phyloP scores from a whole-genome alignment of 92 coral and sea anemone genomes.

The Desmophyllum pertusum region DNA sequence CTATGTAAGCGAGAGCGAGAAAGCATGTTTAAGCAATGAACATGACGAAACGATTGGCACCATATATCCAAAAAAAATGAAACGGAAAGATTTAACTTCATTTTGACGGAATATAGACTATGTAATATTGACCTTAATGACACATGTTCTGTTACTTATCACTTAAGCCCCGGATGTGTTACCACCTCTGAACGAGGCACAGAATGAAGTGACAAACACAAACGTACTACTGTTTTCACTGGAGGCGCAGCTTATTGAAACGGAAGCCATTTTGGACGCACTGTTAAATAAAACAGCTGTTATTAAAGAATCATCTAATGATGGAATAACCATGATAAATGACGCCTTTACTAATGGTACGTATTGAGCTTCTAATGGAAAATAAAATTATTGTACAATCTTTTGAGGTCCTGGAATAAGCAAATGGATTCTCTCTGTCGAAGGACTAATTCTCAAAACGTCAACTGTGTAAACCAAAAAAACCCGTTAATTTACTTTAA shows the following conservation, averaged over 20 bases:
- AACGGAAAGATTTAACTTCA: too few relatives aligned
- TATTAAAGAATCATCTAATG: constrained; percentile 31
- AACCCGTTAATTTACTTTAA: background rate
- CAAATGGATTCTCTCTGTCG: background rate
- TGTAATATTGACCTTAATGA: too few relatives aligned
- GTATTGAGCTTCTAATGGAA: background rate
- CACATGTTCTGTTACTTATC: background rate
- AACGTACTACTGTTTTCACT: background rate
- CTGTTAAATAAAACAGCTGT: constrained; percentile 34
- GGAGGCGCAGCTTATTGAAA: constrained; percentile 18
- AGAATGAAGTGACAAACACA: constrained; percentile 6
- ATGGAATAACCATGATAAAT: constrained; percentile 37
- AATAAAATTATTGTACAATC: background rate
- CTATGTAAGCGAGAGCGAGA: background rate
- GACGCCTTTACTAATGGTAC: constrained; percentile 45
- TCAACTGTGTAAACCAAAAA: background rate
- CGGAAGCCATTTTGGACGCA: background rate
- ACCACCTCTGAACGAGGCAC: constrained; percentile 12
- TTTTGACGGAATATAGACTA: too few relatives aligned
- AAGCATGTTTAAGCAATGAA: background rate
- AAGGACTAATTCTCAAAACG: too few relatives aligned
- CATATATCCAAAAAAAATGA: too few relatives aligned
- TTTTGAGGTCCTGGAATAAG: background rate
- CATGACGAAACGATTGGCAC: too few relatives aligned
- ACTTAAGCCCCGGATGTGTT: constrained; percentile 27